Base-by-base conservation (phyloP, 2,113 vertebrate genomes). In the Craseonycteris thonglongyai region DNA sequence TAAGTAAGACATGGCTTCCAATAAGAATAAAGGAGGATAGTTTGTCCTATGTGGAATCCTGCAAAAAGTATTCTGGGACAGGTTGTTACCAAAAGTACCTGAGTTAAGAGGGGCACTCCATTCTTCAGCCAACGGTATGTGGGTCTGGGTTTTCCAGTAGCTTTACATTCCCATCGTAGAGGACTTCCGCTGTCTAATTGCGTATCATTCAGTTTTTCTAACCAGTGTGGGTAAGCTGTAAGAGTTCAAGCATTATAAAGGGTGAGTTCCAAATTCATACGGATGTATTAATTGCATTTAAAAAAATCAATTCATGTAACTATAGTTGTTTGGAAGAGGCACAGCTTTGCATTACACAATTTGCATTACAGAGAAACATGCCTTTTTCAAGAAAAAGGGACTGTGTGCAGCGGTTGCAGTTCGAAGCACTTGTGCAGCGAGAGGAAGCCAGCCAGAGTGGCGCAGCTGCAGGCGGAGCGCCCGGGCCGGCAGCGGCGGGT, bases 101-200 rank as follows among this genome's bases (percentile, higher is more conserved):
- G 98, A 16, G 98, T 96, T 93, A 96, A 96, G 90, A 99, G 97
- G 78, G 99, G 98, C 85, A 51, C 83, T 91, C 99, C 99, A 15
- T 99, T 99, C 97, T 98, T 99, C 61, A 99, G 98, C 99, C 99
- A 99, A 42, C 97, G 99, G 96, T 99, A 99, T 0, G 99, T 99
- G 91, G 99, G 99, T 49, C 99, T 97, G 93, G 99, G 99, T 91
- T 99, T 99, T 82, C 99, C 99, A 1, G 97, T 98, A 66, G 99
- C 99, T 97, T 99, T 99, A 93, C 99, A 99, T 93, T 99, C 99
- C 99, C 99, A 99, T 15, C 97, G 98, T 76, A 99, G 99, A 66
- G 97, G 98, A 80, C 99, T 99, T 47, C 99, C 99, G 5, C 99
- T 99, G 98, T 99, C 99, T 94, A 99, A 90, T 18, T 99, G 99